Base-by-base conservation (phyloP, 53 echinoderm and acorn worm genomes). In the Echinometra lucunter region DNA sequence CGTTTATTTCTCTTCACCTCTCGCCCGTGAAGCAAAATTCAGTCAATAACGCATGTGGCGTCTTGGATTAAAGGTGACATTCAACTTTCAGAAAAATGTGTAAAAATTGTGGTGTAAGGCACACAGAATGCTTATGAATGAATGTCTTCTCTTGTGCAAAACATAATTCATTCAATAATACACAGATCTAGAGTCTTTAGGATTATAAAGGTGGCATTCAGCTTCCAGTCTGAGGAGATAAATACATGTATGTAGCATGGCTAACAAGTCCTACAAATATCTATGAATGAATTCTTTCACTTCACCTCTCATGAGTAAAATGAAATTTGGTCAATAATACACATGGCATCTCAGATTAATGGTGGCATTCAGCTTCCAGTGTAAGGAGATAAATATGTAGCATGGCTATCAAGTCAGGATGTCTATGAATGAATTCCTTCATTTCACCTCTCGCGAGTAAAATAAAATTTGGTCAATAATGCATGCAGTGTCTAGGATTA, bases 1-100 rank as follows among this genome's bases (percentile, higher is more conserved):
- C 89, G 89, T 60, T 89, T 89, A 60, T 60, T 37, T 58, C 23
- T 23, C 40, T 9, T 89, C 89, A 89, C 89, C 89, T 89, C 60
- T 89, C 89, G 16, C 21, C 21, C 89, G 58, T 60, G 37, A 57
- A 89, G 37, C 15, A 55, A 18, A 58, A 35, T 58, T 23, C 11
- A 85, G 23, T 89, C 89, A 58, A 89, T 89, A 89, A 57, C 37
- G 89, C 37, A 89, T 23, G 57, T 6, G 60, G 89, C 58, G 49
- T 85, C 85, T 45, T 0, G 40, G 37, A 60, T 89, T 89, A 89
- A 89, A 89, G 89, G 89, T 85, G 85, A 15, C 85, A 49, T 27
- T 85, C 85, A 47, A 19, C 85, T 85, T 45, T 47, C 9, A 47
- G 8, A 11, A 40, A 42, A 81, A 81, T 21, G 81, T 81, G 81